A percentile compares a stretch with the other conserved stretches of the same genome.
These are phyloP conservation scores for Anas bernieri DNA, from an alignment of 2,797 vertebrate genomes.

Conservation along the genomic window DNA sequence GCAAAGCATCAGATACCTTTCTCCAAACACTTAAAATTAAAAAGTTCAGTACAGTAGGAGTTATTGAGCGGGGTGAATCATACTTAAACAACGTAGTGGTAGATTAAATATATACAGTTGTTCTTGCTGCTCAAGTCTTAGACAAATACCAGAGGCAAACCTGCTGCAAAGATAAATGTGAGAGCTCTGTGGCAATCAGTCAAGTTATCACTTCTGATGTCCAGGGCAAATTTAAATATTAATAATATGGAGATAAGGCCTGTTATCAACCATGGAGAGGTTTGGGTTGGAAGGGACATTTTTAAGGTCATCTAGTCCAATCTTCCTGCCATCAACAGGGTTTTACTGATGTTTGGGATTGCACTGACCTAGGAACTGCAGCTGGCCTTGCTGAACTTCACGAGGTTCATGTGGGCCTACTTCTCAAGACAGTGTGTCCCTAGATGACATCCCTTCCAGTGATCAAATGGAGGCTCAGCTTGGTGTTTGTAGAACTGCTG, in stretches of 20 bases:
- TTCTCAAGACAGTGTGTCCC: too few species aligned
- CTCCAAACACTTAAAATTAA: neutral
- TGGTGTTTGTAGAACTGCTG: too few species aligned
- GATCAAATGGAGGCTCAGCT: too few species aligned
- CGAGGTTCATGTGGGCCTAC: too few species aligned
- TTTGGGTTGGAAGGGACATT: too few species aligned
- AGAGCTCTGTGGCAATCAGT: neutral
- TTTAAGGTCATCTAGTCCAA: too few species aligned
- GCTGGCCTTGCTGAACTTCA: too few species aligned
- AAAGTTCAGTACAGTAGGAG: neutral
- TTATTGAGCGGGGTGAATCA: neutral
- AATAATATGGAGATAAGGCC: neutral
- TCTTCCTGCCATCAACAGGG: too few species aligned
- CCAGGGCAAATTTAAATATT: neutral
- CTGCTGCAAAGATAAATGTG: neutral
- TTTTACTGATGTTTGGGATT: too few species aligned
- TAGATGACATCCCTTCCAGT: too few species aligned
- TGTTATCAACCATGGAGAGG: neutral
- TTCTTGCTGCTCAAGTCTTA: neutral
- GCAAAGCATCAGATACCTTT: neutral
- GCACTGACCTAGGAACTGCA: too few species aligned
- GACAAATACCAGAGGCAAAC: conserved; percentile 16
- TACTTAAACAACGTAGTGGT: neutral
- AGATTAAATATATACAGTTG: neutral
- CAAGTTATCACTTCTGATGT: neutral